These are phyloP conservation scores for Subacronicta megacephala DNA, from an alignment of 2,888 invertebrate species.

Conservation along the genomic window DNA sequence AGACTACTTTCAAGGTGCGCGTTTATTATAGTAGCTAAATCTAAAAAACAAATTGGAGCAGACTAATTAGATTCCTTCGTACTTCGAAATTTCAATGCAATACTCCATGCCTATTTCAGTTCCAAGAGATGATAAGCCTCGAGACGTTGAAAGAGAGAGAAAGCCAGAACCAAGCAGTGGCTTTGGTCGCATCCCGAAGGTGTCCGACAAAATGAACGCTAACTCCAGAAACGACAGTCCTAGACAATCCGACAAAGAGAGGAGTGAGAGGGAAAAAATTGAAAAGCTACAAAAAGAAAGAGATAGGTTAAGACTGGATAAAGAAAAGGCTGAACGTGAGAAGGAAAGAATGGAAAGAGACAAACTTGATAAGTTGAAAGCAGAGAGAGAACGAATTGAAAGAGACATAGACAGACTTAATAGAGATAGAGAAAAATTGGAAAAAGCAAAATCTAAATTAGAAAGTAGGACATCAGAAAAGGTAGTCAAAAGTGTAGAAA, in stretches of 20 bases:
- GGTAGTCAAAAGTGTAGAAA: constrained; percentile 62
- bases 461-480: constrained; percentile 71
- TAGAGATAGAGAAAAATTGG: constrained; percentile 78
- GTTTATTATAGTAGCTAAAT: too few relatives aligned
- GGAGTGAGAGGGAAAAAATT: constrained; percentile 61
- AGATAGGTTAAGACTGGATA: constrained; percentile 56
- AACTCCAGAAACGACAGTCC: constrained; percentile 67
- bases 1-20: too few relatives aligned
- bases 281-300: constrained; percentile 65
- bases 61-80: too few relatives aligned
- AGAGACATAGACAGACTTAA: constrained; percentile 81
- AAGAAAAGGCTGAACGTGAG: constrained; percentile 69
- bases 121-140: constrained; percentile 62
- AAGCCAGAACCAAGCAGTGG: constrained; percentile 70
- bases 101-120: constrained; percentile 60
- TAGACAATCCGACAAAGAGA: constrained; percentile 67
- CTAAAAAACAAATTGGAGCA: too few relatives aligned
- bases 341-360: constrained; percentile 75
- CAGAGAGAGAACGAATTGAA: constrained; percentile 82
- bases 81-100: too few relatives aligned
- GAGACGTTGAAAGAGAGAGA: constrained; percentile 68
- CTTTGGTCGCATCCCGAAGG: constrained; percentile 88
- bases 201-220: constrained; percentile 73
- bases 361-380: constrained; percentile 78
- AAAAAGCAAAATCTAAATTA: constrained; percentile 78